Conservation (phyloP, 2,113 vertebrate species). For the Clarias macrocephalus region DNA sequence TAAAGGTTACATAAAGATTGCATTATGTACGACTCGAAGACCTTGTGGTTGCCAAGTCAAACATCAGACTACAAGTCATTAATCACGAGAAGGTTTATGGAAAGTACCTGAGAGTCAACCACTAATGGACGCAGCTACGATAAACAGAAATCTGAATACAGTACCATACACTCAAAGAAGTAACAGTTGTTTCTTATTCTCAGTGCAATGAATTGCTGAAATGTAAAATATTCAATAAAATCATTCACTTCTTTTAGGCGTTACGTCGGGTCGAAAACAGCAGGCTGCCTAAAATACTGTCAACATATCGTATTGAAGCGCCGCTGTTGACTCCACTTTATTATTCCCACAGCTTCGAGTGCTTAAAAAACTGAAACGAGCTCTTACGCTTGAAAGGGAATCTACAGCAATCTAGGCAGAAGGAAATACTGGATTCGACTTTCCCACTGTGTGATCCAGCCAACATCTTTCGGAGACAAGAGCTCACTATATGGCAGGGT, state of each 20-base stretch:
- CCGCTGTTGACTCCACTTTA: slow-evolving; percentile 27
- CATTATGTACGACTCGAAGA: not conserved
- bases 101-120: not conserved
- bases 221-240: not conserved
- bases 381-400: slow-evolving; percentile 11
- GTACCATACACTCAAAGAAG: not conserved
- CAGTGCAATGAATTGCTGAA: not conserved
- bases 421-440: slow-evolving; percentile 42
- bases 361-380: not conserved
- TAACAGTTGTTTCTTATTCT: not conserved
- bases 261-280: slow-evolving; percentile 17
- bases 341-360: slow-evolving; percentile 19
- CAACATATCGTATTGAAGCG: slow-evolving; percentile 26
- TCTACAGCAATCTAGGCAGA: slow-evolving; percentile 16
- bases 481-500: slow-evolving; percentile 15
- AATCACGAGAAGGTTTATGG: not conserved
- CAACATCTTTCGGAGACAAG: slow-evolving; percentile 40
- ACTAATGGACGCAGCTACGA: not conserved
- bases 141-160: not conserved
- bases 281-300: slow-evolving; percentile 32
- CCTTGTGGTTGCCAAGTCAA: not conserved
- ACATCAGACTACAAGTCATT: not conserved
- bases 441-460: slow-evolving; percentile 32
- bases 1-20: slow-evolving; percentile 33
- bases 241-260: slow-evolving; percentile 15